Evolutionary conservation across 2,113 vertebrate genomes (phyloP).

Genomic region (Pristiophorus japonicus): DNA sequence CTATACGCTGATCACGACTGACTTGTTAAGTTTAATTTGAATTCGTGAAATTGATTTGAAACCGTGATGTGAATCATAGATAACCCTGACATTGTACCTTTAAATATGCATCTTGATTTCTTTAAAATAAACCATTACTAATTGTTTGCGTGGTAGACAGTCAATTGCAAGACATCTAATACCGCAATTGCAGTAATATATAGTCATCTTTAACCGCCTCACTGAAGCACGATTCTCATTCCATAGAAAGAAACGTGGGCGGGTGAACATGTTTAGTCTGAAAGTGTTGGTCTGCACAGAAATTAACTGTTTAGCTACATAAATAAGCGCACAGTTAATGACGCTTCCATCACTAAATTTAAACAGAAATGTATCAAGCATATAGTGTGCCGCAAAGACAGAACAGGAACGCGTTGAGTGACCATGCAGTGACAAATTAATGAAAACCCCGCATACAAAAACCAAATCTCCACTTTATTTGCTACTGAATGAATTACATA

Average conservation of each 20-base stretch:
- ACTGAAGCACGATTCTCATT: background rate
- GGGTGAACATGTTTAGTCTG: background rate
- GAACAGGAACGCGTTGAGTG: background rate
- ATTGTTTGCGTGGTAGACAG: background rate
- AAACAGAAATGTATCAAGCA: too few species aligned
- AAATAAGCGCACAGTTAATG: background rate
- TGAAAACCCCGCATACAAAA: background rate
- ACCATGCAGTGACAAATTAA: background rate
- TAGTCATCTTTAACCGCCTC: background rate
- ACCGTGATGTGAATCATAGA: background rate
- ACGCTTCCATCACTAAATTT: background rate
- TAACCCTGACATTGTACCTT: background rate
- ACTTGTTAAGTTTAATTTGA: background rate
- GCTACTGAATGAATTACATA: background rate
- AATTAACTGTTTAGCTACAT: background rate
- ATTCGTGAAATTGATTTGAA: background rate
- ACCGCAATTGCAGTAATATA: background rate
- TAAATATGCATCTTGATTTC: background rate
- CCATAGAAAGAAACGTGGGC: constrained; percentile 5
- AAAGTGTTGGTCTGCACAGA: constrained; percentile 3
- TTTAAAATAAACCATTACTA: background rate
- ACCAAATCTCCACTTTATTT: background rate
- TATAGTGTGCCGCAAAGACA: background rate
- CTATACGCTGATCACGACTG: background rate
- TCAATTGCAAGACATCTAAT: background rate